Percentiles rank a stretch among this genome's conserved stretches.
Evolutionary conservation across 2,888 invertebrate genomes (phyloP).

Genomic region (Leucophora obtusa): DNA sequence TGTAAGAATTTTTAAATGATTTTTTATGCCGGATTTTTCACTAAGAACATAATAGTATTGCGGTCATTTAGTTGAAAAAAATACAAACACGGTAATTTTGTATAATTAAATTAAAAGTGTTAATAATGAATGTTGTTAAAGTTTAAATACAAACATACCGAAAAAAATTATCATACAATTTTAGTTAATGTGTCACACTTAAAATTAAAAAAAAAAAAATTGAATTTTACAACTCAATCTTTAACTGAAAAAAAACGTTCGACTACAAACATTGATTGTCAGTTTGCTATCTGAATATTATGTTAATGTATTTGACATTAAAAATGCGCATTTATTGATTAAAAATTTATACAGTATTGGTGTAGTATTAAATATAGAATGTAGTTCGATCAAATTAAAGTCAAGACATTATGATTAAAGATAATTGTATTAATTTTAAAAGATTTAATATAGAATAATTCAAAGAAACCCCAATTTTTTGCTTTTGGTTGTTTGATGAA

Average conservation of each 20-base stretch:
- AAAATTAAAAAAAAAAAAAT: conserved; percentile 37
- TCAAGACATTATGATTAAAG: conserved; percentile 15
- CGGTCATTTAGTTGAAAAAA: background rate
- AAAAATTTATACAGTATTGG: background rate
- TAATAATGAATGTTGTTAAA: conserved; percentile 53
- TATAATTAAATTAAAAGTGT: conserved; percentile 61
- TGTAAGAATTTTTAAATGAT: conserved; percentile 3
- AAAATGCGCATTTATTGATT: conserved; percentile 66
- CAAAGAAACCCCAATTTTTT: too few species aligned
- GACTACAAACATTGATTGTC: conserved; percentile 35
- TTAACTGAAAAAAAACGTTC: background rate
- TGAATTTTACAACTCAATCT: conserved; percentile 55
- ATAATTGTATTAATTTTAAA: conserved; percentile 1
- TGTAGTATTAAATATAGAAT: conserved; percentile 6
- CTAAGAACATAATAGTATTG: conserved; percentile 13
- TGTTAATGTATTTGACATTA: conserved; percentile 60
- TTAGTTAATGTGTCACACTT: conserved; percentile 53
- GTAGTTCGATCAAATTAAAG: conserved; percentile 2
- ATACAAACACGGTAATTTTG: conserved; percentile 25
- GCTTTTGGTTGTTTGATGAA: too few species aligned
- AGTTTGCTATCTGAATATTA: conserved; percentile 55
- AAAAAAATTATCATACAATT: conserved; percentile 52
- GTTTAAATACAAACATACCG: background rate
- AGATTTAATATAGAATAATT: too few species aligned
- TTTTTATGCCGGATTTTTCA: conserved; percentile 2